phyloP scores from a whole-genome alignment of 2,113 vertebrate species.

The Pyrgilauda ruficollis region DNA sequence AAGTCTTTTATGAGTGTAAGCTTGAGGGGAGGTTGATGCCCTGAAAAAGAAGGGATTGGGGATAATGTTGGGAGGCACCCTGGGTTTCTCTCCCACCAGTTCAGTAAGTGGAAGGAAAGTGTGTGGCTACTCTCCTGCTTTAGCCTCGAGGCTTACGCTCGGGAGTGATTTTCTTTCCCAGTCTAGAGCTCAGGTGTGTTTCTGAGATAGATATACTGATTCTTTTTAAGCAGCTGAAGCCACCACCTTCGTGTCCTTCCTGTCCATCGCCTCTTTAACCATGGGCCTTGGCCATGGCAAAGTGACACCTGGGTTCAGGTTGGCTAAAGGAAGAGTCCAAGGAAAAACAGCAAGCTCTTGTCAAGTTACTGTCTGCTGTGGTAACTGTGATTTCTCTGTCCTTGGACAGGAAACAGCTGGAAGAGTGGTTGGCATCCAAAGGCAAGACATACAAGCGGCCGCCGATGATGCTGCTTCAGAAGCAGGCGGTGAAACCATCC shows the following conservation, averaged over 20 bases:
- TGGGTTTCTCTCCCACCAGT: not conserved
- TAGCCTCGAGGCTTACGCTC: not conserved
- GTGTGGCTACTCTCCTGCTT: not conserved
- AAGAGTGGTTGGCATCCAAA: constrained; percentile 85
- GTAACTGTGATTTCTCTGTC: not conserved
- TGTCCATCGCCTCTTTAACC: no score
- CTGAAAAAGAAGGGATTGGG: not conserved
- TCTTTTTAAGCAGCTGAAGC: not conserved
- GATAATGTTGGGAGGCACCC: not conserved
- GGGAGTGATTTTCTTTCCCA: not conserved
- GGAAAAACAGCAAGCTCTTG: not conserved
- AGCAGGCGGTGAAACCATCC: constrained; percentile 51
- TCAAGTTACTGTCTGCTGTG: not conserved
- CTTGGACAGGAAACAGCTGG: constrained; percentile 80
- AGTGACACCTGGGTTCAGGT: no score
- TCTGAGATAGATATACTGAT: not conserved
- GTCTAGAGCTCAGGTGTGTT: not conserved
- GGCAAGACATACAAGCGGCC: constrained; percentile 91
- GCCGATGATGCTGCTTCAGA: constrained; percentile 75
- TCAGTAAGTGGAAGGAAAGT: not conserved
- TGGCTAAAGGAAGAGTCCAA: not conserved
- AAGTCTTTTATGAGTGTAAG: rapidly evolving
- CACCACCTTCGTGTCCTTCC: no score
- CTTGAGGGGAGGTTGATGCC: not conserved
- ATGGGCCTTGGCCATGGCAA: no score